Conservation (phyloP, 2,888 invertebrate species). For the Harmothoe impar region DNA sequence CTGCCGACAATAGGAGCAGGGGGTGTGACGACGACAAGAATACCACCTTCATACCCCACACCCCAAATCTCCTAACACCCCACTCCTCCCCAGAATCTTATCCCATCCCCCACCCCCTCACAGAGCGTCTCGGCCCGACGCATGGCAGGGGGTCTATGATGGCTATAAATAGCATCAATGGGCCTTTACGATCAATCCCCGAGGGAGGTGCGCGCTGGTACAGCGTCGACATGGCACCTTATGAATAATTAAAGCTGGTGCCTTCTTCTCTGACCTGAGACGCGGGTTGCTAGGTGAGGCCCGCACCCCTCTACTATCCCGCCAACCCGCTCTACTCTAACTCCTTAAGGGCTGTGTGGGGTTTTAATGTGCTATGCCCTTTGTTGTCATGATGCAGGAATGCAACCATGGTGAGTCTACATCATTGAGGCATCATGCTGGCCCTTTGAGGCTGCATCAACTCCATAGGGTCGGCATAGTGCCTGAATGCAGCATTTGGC, state of each 20-base stretch:
- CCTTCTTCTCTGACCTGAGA: constrained; percentile 5
- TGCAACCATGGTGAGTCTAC: too few relatives aligned
- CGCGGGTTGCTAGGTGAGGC: neutral
- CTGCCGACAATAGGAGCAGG: neutral
- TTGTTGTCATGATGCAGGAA: too few relatives aligned
- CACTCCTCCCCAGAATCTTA: too few relatives aligned
- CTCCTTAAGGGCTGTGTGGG: too few relatives aligned
- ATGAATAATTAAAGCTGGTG: constrained; percentile 11
- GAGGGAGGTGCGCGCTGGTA: neutral
- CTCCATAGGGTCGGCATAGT: too few relatives aligned
- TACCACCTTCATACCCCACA: neutral
- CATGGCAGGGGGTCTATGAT: neutral
- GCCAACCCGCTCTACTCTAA: neutral
- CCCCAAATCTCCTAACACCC: neutral
- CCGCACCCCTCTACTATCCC: neutral
- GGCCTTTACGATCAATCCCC: constrained; percentile 38
- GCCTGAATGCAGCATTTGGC: too few relatives aligned
- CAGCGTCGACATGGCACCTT: constrained; percentile 10
- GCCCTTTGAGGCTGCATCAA: too few relatives aligned
- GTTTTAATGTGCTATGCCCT: too few relatives aligned
- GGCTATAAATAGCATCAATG: constrained; percentile 35
- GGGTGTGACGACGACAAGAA: neutral
- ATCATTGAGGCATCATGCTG: too few relatives aligned
- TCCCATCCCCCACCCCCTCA: neutral
- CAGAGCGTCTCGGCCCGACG: neutral